phyloP scores from a whole-genome alignment of 2,797 vertebrate genomes.

The Macropodus opercularis region DNA sequence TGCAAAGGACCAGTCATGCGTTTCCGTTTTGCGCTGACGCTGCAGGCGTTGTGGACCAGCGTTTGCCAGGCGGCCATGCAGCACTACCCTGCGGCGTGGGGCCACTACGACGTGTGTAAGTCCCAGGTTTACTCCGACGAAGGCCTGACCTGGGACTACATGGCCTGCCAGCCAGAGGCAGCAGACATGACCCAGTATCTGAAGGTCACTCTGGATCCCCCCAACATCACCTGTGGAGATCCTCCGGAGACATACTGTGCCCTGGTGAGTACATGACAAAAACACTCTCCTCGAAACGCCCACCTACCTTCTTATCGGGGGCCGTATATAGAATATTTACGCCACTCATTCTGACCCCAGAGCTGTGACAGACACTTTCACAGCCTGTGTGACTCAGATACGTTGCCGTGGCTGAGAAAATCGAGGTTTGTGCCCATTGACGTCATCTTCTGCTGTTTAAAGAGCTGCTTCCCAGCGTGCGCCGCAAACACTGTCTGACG shows the following conservation, averaged over 20 bases:
- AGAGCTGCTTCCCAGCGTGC: constrained; percentile 34
- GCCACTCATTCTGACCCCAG: constrained; percentile 36
- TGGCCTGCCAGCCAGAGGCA: constrained; percentile 97
- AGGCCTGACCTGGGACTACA: constrained; percentile 98
- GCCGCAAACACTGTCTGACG: constrained; percentile 42
- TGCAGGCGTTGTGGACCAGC: constrained; percentile 91
- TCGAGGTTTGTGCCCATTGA: constrained; percentile 46
- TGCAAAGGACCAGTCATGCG: constrained; percentile 81
- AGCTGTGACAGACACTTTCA: constrained; percentile 37
- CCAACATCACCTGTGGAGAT: constrained; percentile 97
- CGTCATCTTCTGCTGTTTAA: constrained; percentile 52
- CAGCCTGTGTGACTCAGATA: constrained; percentile 52
- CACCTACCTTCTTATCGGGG: constrained; percentile 19
- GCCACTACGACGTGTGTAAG: constrained; percentile 98
- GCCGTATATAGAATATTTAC: constrained; percentile 6
- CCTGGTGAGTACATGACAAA: constrained; percentile 88
- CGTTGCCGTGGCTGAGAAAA: constrained; percentile 26
- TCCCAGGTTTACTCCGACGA: constrained; percentile 95
- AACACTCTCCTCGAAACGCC: too few species aligned
- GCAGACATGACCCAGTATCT: constrained; percentile 96
- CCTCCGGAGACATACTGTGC: constrained; percentile 97
- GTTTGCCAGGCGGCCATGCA: constrained; percentile 87
- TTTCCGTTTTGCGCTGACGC: constrained; percentile 88
- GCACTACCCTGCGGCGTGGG: constrained; percentile 94
- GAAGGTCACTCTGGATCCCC: constrained; percentile 93